Base-by-base conservation (phyloP, 2,797 vertebrate genomes). In the Sebastes trivittatus region DNA sequence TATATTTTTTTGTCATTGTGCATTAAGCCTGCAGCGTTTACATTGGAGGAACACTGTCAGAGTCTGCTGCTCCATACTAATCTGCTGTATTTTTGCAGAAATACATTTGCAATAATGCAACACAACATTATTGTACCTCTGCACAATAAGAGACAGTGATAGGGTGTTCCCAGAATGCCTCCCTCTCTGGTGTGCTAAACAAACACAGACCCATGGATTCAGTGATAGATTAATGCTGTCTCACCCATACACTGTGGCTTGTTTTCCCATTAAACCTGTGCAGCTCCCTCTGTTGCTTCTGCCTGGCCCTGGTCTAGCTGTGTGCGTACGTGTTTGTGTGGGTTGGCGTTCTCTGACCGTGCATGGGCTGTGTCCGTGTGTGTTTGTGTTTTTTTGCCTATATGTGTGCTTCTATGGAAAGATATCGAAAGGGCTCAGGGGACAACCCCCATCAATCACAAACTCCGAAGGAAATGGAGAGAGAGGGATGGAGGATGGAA, bases 371-470 rank as follows among this genome's bases (percentile, higher is more conserved):
- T 14, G 55, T 66, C 58, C 7, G n/a, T 52, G 76, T 77, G 86
- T 77, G 79, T 73, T 46, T 82, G 23, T 84, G 84, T 83, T 78
- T 87, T 78, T 87, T 88, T 87, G 83, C 81, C 82, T 84, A 64
- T 82, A 75, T 77, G 70, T 34, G 79, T 66, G 77, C 79, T 88
- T 85, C 75, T 88, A 92, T 91, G 91, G 90, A 88, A 89, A 86
- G 93, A 93, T 94, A 94, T 91, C 59, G 84, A 93, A 92, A 93
- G 82, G 81, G 80, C 90, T 87, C 80, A 2, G 42, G 52, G 87
- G 88, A 93, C 90, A 93, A 87, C 81, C 85, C 65, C 86, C 92
- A 95, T 95, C 93, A 93, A 94, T 95, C 93, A 94, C 88, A 59
- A 76, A 64, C 91, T 92, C 83, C 60, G 72, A 85, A 59, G 89